Evolutionary conservation across 2,888 invertebrate species (phyloP).

Genomic region (Gnatocerus cornutus): DNA sequence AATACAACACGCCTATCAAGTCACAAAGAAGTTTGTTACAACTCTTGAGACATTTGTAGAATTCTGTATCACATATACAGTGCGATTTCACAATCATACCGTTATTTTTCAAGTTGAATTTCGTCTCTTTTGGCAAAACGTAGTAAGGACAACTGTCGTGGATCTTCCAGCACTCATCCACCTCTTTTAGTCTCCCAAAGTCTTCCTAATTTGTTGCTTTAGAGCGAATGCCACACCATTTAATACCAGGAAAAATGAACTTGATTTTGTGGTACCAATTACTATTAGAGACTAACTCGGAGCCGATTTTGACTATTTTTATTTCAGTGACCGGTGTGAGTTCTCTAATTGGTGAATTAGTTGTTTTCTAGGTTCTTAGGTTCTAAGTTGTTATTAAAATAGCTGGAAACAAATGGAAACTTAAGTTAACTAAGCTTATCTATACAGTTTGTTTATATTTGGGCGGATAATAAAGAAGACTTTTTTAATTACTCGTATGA

Average conservation of each 20-base stretch:
- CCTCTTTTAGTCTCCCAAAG: conserved; percentile 78
- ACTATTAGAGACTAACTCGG: too few species aligned
- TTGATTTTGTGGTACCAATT: too few species aligned
- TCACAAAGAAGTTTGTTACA: conserved; percentile 74
- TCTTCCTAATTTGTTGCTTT: not conserved
- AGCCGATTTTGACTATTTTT: too few species aligned
- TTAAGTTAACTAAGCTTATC: too few species aligned
- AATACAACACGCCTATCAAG: conserved; percentile 81
- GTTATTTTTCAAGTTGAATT: not conserved
- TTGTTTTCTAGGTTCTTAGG: too few species aligned
- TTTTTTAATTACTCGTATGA: too few species aligned
- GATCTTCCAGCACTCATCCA: conserved; percentile 81
- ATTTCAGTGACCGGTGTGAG: too few species aligned
- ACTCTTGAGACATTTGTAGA: conserved; percentile 79
- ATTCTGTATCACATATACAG: conserved; percentile 80
- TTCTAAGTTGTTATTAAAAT: too few species aligned
- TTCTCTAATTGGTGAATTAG: too few species aligned
- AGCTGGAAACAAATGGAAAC: too few species aligned
- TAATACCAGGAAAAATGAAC: conserved; percentile 2
- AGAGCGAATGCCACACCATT: not conserved
- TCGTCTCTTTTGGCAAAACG: conserved; percentile 73
- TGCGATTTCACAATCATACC: conserved; percentile 72
- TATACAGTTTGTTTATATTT: too few species aligned
- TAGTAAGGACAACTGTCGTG: conserved; percentile 81
- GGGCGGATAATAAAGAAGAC: too few species aligned